Conservation (phyloP, 2,797 vertebrate genomes). For the Merluccius polli region DNA sequence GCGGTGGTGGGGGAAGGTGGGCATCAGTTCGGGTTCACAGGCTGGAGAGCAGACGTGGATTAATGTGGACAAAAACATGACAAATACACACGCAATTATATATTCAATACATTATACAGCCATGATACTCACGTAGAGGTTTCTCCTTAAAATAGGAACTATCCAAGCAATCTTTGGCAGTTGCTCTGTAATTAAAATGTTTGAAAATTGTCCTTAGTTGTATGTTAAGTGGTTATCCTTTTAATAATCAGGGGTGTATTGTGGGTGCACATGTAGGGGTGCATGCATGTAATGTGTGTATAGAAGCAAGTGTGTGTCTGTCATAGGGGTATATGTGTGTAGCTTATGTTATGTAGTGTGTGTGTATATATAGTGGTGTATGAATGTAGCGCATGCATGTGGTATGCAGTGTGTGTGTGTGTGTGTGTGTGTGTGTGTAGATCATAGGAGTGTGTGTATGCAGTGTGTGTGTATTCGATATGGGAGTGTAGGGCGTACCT, state of each 20-base stretch:
- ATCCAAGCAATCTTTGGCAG: conserved; percentile 85
- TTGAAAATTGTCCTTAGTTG: background rate
- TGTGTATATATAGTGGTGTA: background rate
- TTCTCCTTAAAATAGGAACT: conserved; percentile 99
- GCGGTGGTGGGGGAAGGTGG: conserved; percentile 95
- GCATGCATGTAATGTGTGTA: background rate
- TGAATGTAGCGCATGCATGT: too few relatives aligned
- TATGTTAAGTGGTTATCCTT: background rate
- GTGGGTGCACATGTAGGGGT: background rate
- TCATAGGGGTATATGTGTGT: background rate
- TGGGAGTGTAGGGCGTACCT: conserved; percentile 66
- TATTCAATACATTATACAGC: background rate
- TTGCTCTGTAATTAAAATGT: conserved; percentile 69
- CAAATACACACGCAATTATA: background rate
- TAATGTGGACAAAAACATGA: background rate
- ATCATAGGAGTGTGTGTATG: background rate
- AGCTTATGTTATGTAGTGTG: background rate
- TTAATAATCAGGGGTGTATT: background rate
- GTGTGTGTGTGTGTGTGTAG: background rate
- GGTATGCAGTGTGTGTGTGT: background rate
- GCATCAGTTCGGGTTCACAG: conserved; percentile 95
- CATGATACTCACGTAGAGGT: conserved; percentile 85
- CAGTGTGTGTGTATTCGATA: background rate
- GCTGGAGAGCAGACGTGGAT: conserved; percentile 62
- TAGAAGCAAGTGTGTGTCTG: background rate